Base-by-base conservation (phyloP, 2,113 vertebrate genomes). In the Rhabdomys dilectus region DNA sequence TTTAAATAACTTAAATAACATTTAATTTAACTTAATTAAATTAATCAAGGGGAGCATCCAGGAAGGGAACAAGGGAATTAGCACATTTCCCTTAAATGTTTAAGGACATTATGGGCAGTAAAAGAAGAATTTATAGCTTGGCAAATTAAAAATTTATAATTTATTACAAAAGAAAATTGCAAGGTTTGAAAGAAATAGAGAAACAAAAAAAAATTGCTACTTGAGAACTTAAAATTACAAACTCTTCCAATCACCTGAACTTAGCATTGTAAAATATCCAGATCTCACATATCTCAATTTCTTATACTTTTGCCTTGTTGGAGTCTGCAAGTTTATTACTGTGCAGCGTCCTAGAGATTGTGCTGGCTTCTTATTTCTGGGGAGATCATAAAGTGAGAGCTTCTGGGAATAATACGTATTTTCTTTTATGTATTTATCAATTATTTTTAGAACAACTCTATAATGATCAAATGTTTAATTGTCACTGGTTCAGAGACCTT, bases 161-260 rank as follows among this genome's bases (percentile, higher is more conserved):
- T 66, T 66, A 26, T 70, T 70, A 87, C 2, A 68, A 88, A 76
- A 11, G 13, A 81, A 88, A 95, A 42, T 60, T 88, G 17, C 34
- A 76, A 31, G 26, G 66, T 36, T 66, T 60, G 56, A 82, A 89
- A 34, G 53, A 95, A 95, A 89, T 48, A 0, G 21, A 86, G 19
- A 92, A 84, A 90, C 2, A 51, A 31, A 62, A 81, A 51, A 11
- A 51, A 51, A 11, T 11, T 51, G 51, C 36, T 15, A 15, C 53
- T 31, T 88, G 24, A 80, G 19, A 45, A 73, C 34, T 75, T 88
- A 58, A 93, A 75, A 77, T 96, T 91, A 77, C n/a, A 93, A 82
- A 86, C 12, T 73, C 17, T 86, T 89, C 31, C 4, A 77, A 36
- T 86, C 53, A 95, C 60, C 45, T 66, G 39, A 75, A 88, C 0